Evolutionary conservation across 2,113 vertebrate species (phyloP).

Genomic region (Bos taurus): DNA sequence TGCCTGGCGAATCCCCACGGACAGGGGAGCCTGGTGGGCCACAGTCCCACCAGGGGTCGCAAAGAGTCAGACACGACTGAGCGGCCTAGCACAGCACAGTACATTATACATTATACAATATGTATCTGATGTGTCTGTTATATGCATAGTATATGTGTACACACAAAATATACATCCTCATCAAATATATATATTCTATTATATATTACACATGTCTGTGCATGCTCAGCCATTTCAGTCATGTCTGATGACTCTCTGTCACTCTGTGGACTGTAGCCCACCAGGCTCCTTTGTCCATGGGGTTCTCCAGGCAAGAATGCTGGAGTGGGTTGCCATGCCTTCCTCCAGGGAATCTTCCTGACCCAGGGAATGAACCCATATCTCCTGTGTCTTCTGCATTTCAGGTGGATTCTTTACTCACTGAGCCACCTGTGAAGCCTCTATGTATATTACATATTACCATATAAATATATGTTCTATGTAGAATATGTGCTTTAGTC

Average conservation of each 20-base stretch:
- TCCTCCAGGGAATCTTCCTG: not conserved
- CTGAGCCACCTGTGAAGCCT: not conserved
- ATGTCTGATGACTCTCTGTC: not conserved
- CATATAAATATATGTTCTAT: not conserved
- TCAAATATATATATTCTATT: not conserved
- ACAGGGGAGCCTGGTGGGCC: not conserved
- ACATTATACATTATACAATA: not conserved
- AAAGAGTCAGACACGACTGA: not conserved
- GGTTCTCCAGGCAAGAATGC: not conserved
- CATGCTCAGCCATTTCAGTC: not conserved
- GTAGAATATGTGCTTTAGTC: not conserved
- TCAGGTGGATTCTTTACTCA: not conserved
- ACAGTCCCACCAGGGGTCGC: not conserved
- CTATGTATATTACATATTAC: not conserved
- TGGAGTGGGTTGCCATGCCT: not conserved
- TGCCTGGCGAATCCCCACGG: accelerated
- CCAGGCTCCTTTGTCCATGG: not conserved
- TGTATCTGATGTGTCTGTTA: not conserved
- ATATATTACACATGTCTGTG: not conserved
- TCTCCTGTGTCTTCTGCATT: not conserved
- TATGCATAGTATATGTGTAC: not conserved
- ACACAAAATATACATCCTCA: no score
- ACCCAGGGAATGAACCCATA: not conserved
- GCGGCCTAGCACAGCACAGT: not conserved
- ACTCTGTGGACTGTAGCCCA: not conserved